Base-by-base conservation (phyloP, 2,113 vertebrate genomes). In the Craseonycteris thonglongyai region DNA sequence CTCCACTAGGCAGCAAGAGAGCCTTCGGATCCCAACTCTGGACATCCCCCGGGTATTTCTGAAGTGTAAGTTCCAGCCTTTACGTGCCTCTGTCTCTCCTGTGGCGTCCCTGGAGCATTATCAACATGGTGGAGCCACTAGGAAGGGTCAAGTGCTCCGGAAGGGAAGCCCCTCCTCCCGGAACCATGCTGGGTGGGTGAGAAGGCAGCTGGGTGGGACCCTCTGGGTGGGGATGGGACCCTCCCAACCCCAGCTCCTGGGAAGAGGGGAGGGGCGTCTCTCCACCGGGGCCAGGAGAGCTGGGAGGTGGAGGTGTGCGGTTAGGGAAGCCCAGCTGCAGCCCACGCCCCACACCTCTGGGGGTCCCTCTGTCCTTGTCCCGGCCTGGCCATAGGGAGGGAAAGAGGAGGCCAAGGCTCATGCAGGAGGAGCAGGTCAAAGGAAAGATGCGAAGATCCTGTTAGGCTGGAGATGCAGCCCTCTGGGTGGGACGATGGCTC, bases 91-190 rank as follows among this genome's bases (percentile, higher is more conserved):
- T 33, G n/a, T 59, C 49, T 81, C 45, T 49, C 42, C 19, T 1
- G 14, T 4, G 38, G 69, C 45, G n/a, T 28, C 9, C 11, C 49
- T 12, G 58, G 49, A 65, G 65, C 24, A 28, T 45, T 21, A 26
- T 33, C 18, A n/a, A 35, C 7, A 6, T 2, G 28, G 75, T 22
- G 13, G 24, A 45, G 16, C 30, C 42, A 11, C 61, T 24, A 40
- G 0, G 2, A 54, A 18, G 3, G 13, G 2, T 63, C 58, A 10
- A 1, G 15, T 30, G 78, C 79, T 40, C n/a, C 2, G 1, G 18
- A 47, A 74, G 16, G 28, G 82, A 33, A 96, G 35, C 3, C 24
- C 56, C 68, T 42, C 45, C 42, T 45, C 63, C 54, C 9, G 40
- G 58, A 51, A 33, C 28, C n/a, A 1, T 6, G 21, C 16, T 6